Evolutionary conservation across 1,140 invertebrate genomes (phyloP), one percentile per base, ranked within the genome.

Genomic region (Trachymyrmex septentrionalis): DNA sequence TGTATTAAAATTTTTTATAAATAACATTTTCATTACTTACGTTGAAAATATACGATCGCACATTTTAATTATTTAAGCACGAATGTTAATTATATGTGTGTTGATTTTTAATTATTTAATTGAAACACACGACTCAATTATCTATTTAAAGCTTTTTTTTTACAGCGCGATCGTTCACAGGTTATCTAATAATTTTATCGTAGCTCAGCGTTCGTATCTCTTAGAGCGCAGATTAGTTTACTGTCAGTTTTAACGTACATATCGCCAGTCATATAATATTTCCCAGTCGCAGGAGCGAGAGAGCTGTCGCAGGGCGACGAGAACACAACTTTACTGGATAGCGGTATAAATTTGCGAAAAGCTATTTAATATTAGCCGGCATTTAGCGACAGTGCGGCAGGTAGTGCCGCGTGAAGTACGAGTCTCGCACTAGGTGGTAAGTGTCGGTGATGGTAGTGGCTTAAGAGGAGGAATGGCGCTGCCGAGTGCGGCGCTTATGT

Each of bases 341-440:
- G 48, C 14, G 53, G 55, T 69, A 77, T 86, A 63, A 27, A 75
- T 86, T 59, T 71, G 75, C 78, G 44, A 89, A 86, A 30, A 59
- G 76, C 38, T 48, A 64, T 30, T 27, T 76, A 69, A 73, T 75
- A 61, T 89, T 88, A 86, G 50, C 87, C 63, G 38, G 61, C 55
- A 57, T 88, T 88, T 86, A 88, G 44, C 48, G 48, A 21, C 63
- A 14, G 30, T 38, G 34, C 30, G 34, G 0, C 67, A 16, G 50
- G 30, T 34, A 57, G 38, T 61, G 34, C 57, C 48, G 57, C 57
- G 30, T 53, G 34, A 63, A 86, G 77, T 90, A 85, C 69, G 78
- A 75, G 73, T 84, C 80, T 90, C 86, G 80, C 88, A 85, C 75
- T 89, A 85, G 88, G 80, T 90, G 78, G 78, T 88, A 55, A n/a